A percentile compares a stretch with the other conserved stretches of the same genome.
Evolutionary conservation across 2,797 vertebrate genomes (phyloP).

Genomic region (Ispidina lecontei): DNA sequence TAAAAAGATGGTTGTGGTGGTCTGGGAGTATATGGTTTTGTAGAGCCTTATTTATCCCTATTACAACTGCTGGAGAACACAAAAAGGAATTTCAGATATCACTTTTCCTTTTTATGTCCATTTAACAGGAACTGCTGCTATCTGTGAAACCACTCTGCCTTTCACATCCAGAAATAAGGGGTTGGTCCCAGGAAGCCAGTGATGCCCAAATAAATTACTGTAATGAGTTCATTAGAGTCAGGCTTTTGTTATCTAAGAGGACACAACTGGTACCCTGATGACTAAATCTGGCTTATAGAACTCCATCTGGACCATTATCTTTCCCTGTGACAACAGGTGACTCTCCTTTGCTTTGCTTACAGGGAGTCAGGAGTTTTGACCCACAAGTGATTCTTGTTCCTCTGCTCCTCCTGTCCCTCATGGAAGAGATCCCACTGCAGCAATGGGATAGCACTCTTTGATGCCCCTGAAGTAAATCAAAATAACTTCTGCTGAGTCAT

Average conservation of each 20-base stretch:
- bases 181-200: background rate
- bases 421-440: background rate
- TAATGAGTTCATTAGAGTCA: background rate
- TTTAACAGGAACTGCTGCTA: background rate
- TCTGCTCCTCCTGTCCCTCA: background rate
- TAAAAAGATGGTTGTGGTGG: background rate
- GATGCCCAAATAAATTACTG: background rate
- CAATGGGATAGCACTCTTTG: background rate
- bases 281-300: background rate
- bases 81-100: background rate
- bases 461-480: background rate
- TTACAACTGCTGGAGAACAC: background rate
- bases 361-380: background rate
- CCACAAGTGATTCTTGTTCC: background rate
- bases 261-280: background rate
- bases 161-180: background rate
- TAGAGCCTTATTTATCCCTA: background rate
- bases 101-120: background rate
- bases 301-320: background rate
- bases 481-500: background rate
- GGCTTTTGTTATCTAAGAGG: background rate
- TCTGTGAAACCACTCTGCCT: background rate
- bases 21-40: background rate
- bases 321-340: rapidly evolving
- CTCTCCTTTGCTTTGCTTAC: background rate